Evolutionary conservation across 2,113 vertebrate species (phyloP).

Genomic region (Pao palembangensis): DNA sequence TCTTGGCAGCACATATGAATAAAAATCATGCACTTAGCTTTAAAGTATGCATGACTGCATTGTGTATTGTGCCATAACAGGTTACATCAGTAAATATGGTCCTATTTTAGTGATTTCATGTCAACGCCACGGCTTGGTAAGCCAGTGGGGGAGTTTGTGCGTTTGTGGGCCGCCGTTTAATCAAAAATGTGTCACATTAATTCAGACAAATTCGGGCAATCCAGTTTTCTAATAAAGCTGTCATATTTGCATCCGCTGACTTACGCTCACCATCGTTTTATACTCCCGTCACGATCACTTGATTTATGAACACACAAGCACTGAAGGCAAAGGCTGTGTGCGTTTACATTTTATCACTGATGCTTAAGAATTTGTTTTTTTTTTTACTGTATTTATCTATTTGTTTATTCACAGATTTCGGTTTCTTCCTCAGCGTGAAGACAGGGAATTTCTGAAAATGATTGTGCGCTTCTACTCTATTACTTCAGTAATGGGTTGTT

Average conservation of each 20-base stretch:
- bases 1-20: no score
- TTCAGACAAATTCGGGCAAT: slow-evolving; percentile 71
- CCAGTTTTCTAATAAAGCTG: slow-evolving; percentile 73
- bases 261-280: slow-evolving; percentile 65
- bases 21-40: no score
- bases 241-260: slow-evolving; percentile 70
- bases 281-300: slow-evolving; percentile 65
- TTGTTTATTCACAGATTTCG: slow-evolving; percentile 8
- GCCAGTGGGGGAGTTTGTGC: background rate
- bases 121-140: background rate
- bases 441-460: no score
- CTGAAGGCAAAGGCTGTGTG: slow-evolving; percentile 44
- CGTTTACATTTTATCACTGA: background rate
- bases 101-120: background rate
- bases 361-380: no score
- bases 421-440: background rate
- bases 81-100: background rate
- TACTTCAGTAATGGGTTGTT: no score
- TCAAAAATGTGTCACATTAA: slow-evolving; percentile 68
- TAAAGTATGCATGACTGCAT: no score
- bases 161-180: slow-evolving; percentile 42
- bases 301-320: slow-evolving; percentile 69
- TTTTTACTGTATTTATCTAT: background rate
- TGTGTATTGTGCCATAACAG: background rate
- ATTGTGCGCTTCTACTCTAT: no score